Evolutionary conservation across 2,888 invertebrate genomes (phyloP).

Genomic region (Oeneis ivallda): DNA sequence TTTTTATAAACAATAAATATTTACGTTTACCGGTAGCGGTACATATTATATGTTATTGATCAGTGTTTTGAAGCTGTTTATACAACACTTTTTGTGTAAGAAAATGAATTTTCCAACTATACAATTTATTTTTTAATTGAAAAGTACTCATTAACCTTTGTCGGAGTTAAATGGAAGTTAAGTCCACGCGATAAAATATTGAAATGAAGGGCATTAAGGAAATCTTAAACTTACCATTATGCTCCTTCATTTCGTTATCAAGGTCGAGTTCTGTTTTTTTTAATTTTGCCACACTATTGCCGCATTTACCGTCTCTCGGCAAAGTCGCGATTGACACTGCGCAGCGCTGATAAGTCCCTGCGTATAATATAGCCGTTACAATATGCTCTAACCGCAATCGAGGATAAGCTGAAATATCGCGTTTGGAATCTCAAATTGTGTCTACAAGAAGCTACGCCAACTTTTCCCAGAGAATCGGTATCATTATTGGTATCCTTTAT

Average conservation of each 20-base stretch:
- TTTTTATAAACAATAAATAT: no score
- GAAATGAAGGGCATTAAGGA: constrained; percentile 21
- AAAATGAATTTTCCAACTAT: background rate
- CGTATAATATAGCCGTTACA: constrained; percentile 41
- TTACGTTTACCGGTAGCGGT: no score
- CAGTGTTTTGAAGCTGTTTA: no score
- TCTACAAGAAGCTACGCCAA: background rate
- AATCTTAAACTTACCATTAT: constrained; percentile 33
- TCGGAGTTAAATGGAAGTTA: background rate
- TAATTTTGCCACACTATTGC: constrained; percentile 24
- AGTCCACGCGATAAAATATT: background rate
- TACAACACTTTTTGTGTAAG: no score
- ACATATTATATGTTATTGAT: no score
- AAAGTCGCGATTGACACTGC: constrained; percentile 44
- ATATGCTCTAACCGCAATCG: constrained; percentile 39
- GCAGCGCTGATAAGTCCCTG: constrained; percentile 36
- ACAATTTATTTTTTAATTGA: background rate
- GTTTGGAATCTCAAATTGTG: constrained; percentile 23
- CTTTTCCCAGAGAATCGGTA: background rate
- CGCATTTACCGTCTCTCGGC: constrained; percentile 35
- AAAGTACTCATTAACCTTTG: background rate
- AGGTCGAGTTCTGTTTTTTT: constrained; percentile 28
- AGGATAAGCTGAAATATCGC: constrained; percentile 35
- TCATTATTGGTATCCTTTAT: background rate
- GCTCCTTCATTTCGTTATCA: constrained; percentile 35